Evolutionary conservation across 2,113 vertebrate species (phyloP), one percentile per base, ranked within the genome.

Genomic region (Acrocephalus arundinaceus): DNA sequence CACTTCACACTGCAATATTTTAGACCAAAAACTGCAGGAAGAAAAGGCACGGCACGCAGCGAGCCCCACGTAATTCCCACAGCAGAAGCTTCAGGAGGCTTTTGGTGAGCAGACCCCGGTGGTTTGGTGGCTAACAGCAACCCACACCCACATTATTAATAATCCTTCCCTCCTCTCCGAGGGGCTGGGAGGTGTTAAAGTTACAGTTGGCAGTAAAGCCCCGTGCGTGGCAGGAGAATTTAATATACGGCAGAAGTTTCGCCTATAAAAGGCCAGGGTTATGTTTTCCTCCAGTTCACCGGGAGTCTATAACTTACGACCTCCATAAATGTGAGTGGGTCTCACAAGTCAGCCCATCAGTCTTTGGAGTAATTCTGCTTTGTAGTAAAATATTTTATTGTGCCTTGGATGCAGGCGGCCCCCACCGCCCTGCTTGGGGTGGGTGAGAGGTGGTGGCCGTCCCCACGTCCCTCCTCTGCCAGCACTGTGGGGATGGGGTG

Each of bases 241-340:
- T 97, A 97, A 98, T 98, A 97, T 97, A 98, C 10, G 39, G 97
- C 95, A 85, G 96, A 98, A 96, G 97, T 96, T 97, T 94, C 70
- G 25, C 94, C 97, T 95, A 96, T 98, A 98, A 98, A 98, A 98
- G 97, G 95, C 55, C 71, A 93, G 92, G 95, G 97, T 95, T 89
- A 85, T 17, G 79, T 95, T 97, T 96, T 92, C 67, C 93, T 95
- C 72, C 95, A 94, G 96, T 95, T 96, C 94, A 87, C 89, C 12
- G 1, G 41, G 93, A 95, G 77, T 93, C 87, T 74, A 37, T 97
- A 96, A 98, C 97, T 98, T 98, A 98, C 82, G 88, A 96, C 97
- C 97, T 95, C 96, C 97, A 97, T 98, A 98, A 98, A 98, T 28
- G 92, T 79, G 96, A 98, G 97, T 97, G 97, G 97, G 97, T 95